Base-by-base conservation (phyloP, 2,113 vertebrate genomes). In the Turnix velox region DNA sequence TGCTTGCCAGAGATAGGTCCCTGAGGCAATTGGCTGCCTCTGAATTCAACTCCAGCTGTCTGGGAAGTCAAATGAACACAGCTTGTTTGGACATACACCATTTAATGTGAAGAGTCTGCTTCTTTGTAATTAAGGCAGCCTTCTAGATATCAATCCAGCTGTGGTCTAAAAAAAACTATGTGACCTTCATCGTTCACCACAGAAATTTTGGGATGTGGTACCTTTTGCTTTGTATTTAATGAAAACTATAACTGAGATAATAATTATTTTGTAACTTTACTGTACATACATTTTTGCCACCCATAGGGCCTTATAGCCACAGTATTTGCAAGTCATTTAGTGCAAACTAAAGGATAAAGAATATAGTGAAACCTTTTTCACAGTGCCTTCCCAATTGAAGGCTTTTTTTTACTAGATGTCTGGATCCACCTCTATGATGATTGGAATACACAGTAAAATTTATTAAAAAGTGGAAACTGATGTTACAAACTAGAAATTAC, bases 11-110 rank as follows among this genome's bases (percentile, higher is more conserved):
- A 89, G 54, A 88, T 96, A 94, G 91, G 89, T 97, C 97, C 97
- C 97, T 30, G 84, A 62, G 95, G 96, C 96, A 97, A 95, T 97
- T 97, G 97, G 72, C 92, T 92, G 94, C 93, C 97, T 98, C 96
- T 97, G 93, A 98, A 97, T 97, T 97, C 94, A 97, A 97, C 96
- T 96, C 96, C 97, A 97, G 96, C 97, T 98, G 98, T 96, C 96
- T 96, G 90, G 86, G 79, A 98, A 97, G 92, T 92, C 91, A 96
- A 96, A 97, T 94, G 93, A 95, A 96, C 90, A 86, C 93, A 97
- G 95, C 90, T 97, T 97, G 94, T 97, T 98, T 98, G 97, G 97
- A 98, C 95, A 96, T 96, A 73, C 80, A 87, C 88, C 94, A 94
- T 96, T 98, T 98, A 97, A 97, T 97, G 93, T 90, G 96, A 97